phyloP scores from a whole-genome alignment of 1,140 invertebrate genomes.

The Caerostris extrusa region DNA sequence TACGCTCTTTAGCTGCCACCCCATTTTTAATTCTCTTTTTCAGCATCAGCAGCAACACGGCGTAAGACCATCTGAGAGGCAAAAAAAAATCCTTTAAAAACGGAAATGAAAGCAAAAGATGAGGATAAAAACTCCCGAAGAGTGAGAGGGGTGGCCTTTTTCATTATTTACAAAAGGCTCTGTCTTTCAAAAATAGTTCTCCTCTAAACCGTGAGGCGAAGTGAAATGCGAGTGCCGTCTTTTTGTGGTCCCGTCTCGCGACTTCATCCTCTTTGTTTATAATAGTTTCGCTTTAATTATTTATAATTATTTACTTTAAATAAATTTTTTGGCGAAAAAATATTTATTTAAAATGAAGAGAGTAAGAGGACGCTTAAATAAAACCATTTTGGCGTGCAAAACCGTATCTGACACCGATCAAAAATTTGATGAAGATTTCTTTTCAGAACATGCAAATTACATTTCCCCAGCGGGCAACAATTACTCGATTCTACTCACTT shows the following conservation, averaged over 20 bases:
- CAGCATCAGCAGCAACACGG: constrained; percentile 41
- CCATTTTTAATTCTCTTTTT: constrained; percentile 53
- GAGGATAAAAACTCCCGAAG: not conserved
- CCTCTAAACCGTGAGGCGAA: not conserved
- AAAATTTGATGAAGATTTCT: constrained; percentile 38
- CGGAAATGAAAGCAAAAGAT: constrained; percentile 49
- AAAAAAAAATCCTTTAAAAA: constrained; percentile 31
- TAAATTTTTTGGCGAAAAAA: not conserved
- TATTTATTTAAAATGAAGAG: constrained; percentile 27
- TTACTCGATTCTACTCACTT: constrained; percentile 33
- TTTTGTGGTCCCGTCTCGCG: not conserved
- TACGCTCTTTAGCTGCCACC: constrained; percentile 18
- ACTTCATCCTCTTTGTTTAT: not conserved
- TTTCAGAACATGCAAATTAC: constrained; percentile 37
- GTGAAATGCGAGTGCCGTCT: not conserved
- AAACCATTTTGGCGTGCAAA: not conserved
- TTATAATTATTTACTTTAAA: not conserved
- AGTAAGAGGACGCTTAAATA: not conserved
- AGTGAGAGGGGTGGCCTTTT: not conserved
- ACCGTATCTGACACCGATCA: not conserved
- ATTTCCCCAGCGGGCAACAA: constrained; percentile 21
- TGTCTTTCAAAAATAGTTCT: not conserved
- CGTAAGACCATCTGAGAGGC: not conserved
- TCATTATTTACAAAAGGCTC: constrained; percentile 6
- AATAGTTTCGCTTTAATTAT: not conserved